phyloP scores from a whole-genome alignment of 2,113 vertebrate genomes.

The Vimba vimba region DNA sequence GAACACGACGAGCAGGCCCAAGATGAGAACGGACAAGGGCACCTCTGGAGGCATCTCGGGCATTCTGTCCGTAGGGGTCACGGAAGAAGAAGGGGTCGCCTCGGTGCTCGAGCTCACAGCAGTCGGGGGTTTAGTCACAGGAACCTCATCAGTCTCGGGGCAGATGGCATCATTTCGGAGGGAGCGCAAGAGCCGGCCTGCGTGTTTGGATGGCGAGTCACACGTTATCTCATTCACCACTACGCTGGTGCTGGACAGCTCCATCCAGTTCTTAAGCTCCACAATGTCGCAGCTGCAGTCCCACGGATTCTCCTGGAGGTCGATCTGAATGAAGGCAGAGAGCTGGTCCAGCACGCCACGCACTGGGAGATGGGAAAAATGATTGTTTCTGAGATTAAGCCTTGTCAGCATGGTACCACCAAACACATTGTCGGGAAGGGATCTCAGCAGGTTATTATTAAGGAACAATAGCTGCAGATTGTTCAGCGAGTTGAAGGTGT shows the following conservation, averaged over 20 bases:
- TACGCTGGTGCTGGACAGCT: constrained; percentile 87
- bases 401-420: constrained; percentile 91
- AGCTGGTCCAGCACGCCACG: constrained; percentile 95
- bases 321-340: constrained; percentile 95
- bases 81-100: constrained; percentile 66
- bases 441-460: constrained; percentile 94
- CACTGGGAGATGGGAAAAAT: constrained; percentile 92
- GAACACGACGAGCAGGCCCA: constrained; percentile 95
- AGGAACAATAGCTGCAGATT: constrained; percentile 95
- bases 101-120: constrained; percentile 81
- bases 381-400: constrained; percentile 96
- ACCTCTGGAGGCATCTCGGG: constrained; percentile 89
- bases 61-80: constrained; percentile 81
- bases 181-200: constrained; percentile 90
- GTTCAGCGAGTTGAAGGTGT: constrained; percentile 88
- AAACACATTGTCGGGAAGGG: constrained; percentile 90
- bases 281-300: constrained; percentile 96
- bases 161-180: constrained; percentile 94
- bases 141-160: constrained; percentile 81
- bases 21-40: constrained; percentile 93
- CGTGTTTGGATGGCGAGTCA: constrained; percentile 91
- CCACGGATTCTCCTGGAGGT: constrained; percentile 98
- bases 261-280: constrained; percentile 96
- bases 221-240: constrained; percentile 97
- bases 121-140: constrained; percentile 79